These are phyloP conservation scores for Callospermophilus lateralis DNA, from an alignment of 2,113 vertebrate species.

Conservation along the genomic window DNA sequence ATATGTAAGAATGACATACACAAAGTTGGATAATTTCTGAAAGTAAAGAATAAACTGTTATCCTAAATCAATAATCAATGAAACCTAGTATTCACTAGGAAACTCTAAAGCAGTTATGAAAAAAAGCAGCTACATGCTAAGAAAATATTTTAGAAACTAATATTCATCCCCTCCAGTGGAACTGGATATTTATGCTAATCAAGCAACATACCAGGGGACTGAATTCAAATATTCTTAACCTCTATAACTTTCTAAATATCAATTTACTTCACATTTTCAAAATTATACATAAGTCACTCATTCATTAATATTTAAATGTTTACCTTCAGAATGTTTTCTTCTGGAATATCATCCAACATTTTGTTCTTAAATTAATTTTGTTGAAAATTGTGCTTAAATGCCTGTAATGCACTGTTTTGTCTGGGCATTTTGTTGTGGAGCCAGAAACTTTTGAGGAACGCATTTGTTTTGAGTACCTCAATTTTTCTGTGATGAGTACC, in stretches of 20 bases:
- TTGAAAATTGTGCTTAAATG: slow-evolving; percentile 77
- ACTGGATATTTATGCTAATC: slow-evolving; percentile 5
- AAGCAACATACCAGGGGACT: not conserved
- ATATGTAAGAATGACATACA: not conserved
- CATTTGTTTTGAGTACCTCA: slow-evolving; percentile 54
- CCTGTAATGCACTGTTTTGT: slow-evolving; percentile 68
- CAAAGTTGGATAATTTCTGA: slow-evolving; percentile 4
- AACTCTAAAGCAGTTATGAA: slow-evolving; percentile 37
- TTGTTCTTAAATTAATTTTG: slow-evolving; percentile 82
- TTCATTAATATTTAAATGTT: slow-evolving; percentile 61
- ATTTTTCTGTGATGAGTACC: slow-evolving; percentile 59
- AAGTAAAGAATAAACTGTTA: slow-evolving; percentile 13
- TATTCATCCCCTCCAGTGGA: not conserved
- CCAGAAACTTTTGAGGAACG: slow-evolving; percentile 58
- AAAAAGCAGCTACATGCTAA: not conserved
- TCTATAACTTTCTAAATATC: slow-evolving; percentile 37
- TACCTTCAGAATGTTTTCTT: slow-evolving; percentile 87
- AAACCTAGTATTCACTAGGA: not conserved
- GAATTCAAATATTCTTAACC: slow-evolving; percentile 57
- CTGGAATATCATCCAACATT: slow-evolving; percentile 65
- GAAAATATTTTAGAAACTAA: slow-evolving; percentile 39
- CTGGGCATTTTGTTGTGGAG: slow-evolving; percentile 65
- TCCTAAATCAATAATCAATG: slow-evolving; percentile 20
- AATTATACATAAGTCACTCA: not conserved
- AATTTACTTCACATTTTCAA: slow-evolving; percentile 42